These are phyloP conservation scores for Drosophila lutescens DNA, from an alignment of 2,888 invertebrate genomes.

Conservation along the genomic window DNA sequence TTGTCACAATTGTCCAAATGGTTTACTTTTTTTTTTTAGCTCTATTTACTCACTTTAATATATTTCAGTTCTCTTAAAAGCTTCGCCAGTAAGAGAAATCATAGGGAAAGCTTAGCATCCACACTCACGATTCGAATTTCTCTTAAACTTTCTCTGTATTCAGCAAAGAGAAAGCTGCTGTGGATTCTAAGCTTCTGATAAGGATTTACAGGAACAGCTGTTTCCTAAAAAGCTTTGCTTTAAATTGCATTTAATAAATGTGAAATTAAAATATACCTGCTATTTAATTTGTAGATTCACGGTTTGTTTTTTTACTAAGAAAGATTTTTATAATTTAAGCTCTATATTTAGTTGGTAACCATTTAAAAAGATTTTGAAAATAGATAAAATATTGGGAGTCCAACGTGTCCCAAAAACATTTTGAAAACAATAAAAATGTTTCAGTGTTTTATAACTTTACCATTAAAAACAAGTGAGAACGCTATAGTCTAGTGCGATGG, in stretches of 20 bases:
- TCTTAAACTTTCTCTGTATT: slow-evolving; percentile 21
- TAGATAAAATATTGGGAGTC: no score
- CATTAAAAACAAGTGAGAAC: no score
- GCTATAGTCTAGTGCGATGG: no score
- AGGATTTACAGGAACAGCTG: slow-evolving; percentile 30
- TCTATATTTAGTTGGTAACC: no score
- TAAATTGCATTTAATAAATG: not conserved
- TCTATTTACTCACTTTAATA: slow-evolving; percentile 15
- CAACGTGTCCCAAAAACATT: no score
- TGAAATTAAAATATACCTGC: no score
- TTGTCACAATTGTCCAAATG: slow-evolving; percentile 27
- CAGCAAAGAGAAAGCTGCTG: slow-evolving; percentile 19
- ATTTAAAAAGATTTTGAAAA: no score
- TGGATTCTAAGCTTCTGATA: slow-evolving; percentile 28
- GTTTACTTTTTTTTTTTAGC: slow-evolving; percentile 11
- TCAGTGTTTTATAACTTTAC: no score
- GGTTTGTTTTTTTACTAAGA: no score
- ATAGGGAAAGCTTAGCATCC: slow-evolving; percentile 49
- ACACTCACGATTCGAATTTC: slow-evolving; percentile 8
- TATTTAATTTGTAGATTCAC: no score
- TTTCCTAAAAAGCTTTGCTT: slow-evolving; percentile 13
- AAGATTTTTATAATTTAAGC: no score
- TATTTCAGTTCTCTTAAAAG: slow-evolving; percentile 59
- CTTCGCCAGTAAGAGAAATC: slow-evolving; percentile 44
- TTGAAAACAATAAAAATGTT: no score